Conservation (phyloP, 2,113 vertebrate species). For the Limanda limanda region DNA sequence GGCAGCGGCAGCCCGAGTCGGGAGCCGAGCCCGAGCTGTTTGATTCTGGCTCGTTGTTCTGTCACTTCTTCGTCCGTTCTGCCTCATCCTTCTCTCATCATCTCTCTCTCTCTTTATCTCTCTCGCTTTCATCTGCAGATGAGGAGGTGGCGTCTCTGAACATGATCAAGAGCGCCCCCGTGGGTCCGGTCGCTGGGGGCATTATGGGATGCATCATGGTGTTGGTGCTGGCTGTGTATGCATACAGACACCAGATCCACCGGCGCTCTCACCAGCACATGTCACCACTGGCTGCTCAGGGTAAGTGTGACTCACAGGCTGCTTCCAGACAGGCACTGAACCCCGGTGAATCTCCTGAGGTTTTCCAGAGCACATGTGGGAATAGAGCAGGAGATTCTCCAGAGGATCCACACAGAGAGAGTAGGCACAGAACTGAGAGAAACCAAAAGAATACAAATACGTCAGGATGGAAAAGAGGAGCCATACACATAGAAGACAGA, state of each 20-base stretch:
- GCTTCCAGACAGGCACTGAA: neutral
- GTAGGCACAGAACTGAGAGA: too few relatives aligned
- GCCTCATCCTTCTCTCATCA: neutral
- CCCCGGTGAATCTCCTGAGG: neutral
- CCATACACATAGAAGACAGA: too few relatives aligned
- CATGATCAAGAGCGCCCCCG: conserved; percentile 97
- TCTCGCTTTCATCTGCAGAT: conserved; percentile 75
- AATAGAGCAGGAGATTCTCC: too few relatives aligned
- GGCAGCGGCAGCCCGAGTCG: neutral
- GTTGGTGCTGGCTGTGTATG: conserved; percentile 94
- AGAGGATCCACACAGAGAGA: too few relatives aligned
- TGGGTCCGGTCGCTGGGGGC: conserved; percentile 95
- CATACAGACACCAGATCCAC: conserved; percentile 97
- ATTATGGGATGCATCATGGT: conserved; percentile 99
- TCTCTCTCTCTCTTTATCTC: neutral
- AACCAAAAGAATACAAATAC: too few relatives aligned
- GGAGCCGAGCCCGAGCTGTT: conserved; percentile 34
- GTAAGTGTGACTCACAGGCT: conserved; percentile 73
- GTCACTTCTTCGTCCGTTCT: conserved; percentile 7
- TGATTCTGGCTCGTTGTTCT: conserved; percentile 12
- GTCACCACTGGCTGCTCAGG: conserved; percentile 97
- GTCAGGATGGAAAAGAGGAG: too few relatives aligned
- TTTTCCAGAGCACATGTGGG: too few relatives aligned
- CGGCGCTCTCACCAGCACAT: conserved; percentile 98
- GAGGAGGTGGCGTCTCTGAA: conserved; percentile 94